phyloP scores from a whole-genome alignment of 2,797 vertebrate species.

The Ara ararauna region DNA sequence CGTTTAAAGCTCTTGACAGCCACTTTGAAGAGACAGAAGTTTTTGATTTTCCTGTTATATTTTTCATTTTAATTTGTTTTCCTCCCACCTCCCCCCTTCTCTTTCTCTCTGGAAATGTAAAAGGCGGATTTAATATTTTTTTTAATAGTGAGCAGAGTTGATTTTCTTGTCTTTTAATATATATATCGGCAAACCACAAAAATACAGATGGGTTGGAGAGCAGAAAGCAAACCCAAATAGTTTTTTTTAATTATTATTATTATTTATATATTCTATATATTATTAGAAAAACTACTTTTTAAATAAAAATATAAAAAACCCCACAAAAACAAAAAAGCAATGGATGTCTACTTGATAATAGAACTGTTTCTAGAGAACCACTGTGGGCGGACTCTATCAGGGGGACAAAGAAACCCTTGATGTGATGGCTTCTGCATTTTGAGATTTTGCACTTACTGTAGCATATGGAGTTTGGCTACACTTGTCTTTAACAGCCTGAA shows the following conservation, averaged over 20 bases:
- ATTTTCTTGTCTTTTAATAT: constrained; percentile 77
- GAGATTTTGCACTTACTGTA: constrained; percentile 70
- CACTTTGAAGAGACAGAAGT: constrained; percentile 57
- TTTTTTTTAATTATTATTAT: constrained; percentile 75
- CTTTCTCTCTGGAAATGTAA: constrained; percentile 70
- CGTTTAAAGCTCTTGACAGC: constrained; percentile 67
- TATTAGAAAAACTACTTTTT: constrained; percentile 75
- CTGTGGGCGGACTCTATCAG: constrained; percentile 57
- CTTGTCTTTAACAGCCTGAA: constrained; percentile 61
- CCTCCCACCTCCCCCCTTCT: constrained; percentile 14
- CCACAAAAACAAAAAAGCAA: constrained; percentile 51
- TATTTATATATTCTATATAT: constrained; percentile 81
- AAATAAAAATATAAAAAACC: constrained; percentile 45
- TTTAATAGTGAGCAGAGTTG: constrained; percentile 77
- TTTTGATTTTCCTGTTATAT: constrained; percentile 43
- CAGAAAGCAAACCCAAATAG: constrained; percentile 70
- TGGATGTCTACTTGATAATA: constrained; percentile 69
- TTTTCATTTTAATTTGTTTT: constrained; percentile 40
- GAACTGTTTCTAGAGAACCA: constrained; percentile 70
- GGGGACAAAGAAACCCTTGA: constrained; percentile 65
- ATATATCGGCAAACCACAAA: constrained; percentile 70
- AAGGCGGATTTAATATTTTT: constrained; percentile 69
- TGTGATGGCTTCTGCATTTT: constrained; percentile 62
- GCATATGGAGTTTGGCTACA: constrained; percentile 51
- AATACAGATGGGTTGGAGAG: constrained; percentile 71